Evolutionary conservation across 1,140 invertebrate genomes (phyloP).

Genomic region (Agraylea sexmaculata): DNA sequence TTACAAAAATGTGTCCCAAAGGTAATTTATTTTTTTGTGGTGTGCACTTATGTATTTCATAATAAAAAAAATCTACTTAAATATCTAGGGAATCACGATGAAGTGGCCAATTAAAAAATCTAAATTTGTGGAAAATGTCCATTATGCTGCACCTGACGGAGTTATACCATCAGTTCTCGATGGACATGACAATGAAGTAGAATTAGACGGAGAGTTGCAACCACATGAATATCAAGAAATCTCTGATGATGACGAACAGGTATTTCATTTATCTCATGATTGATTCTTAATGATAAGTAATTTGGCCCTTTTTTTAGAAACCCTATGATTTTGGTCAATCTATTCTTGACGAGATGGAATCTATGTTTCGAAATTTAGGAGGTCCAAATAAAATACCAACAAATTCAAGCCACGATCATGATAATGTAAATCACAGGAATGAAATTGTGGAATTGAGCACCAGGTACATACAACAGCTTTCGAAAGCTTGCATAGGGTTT

Average conservation of each 20-base stretch:
- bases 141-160: too few species aligned
- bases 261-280: background rate
- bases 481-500: too few species aligned
- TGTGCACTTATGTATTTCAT: too few species aligned
- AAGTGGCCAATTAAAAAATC: too few species aligned
- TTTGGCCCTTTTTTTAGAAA: slow-evolving; percentile 40
- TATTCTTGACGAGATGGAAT: slow-evolving; percentile 89
- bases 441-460: slow-evolving; percentile 61
- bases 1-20: too few species aligned
- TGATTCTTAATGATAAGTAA: slow-evolving; percentile 33
- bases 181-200: background rate
- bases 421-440: slow-evolving; percentile 55
- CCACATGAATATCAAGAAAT: slow-evolving; percentile 88
- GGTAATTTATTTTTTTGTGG: too few species aligned
- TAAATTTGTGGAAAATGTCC: too few species aligned
- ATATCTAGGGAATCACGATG: too few species aligned
- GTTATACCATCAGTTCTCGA: too few species aligned
- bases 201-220: slow-evolving; percentile 16
- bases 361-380: slow-evolving; percentile 61
- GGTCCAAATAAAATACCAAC: slow-evolving; percentile 27
- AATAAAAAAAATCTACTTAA: too few species aligned
- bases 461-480: too few species aligned
- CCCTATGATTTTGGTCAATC: slow-evolving; percentile 86
- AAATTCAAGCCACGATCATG: slow-evolving; percentile 34
- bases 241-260: slow-evolving; percentile 62